These are phyloP conservation scores for Clanis bilineata DNA, from an alignment of 2,888 invertebrate species.

Conservation along the genomic window DNA sequence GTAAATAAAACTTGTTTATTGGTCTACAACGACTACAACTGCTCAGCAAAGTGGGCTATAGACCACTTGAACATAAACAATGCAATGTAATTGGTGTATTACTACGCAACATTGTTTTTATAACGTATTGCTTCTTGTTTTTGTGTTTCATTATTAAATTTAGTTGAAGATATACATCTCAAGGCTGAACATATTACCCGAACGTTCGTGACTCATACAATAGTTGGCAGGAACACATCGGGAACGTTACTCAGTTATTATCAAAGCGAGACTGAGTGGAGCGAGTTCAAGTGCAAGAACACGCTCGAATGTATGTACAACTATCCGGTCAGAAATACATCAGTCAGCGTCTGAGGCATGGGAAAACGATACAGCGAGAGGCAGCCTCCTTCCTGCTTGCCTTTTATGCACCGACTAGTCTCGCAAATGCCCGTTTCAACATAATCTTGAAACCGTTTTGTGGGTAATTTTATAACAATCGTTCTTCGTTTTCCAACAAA, in stretches of 20 bases:
- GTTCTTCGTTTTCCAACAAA: constrained; percentile 8
- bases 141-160: constrained; percentile 20
- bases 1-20: constrained; percentile 68
- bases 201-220: constrained; percentile 17
- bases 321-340: constrained; percentile 63
- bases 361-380: constrained; percentile 61
- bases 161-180: neutral
- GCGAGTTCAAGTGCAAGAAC: constrained; percentile 71
- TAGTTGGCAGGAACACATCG: constrained; percentile 19
- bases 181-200: neutral
- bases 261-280: constrained; percentile 42
- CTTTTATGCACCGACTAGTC: constrained; percentile 64
- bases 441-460: constrained; percentile 26
- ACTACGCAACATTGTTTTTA: constrained; percentile 51
- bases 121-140: constrained; percentile 36
- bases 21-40: constrained; percentile 53
- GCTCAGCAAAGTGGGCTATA: constrained; percentile 50
- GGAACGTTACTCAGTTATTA: constrained; percentile 42
- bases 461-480: constrained; percentile 1
- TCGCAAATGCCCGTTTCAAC: constrained; percentile 40
- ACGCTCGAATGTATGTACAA: constrained; percentile 54
- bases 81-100: constrained; percentile 59
- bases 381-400: constrained; percentile 63
- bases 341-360: constrained; percentile 64
- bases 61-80: constrained; percentile 60